Percentiles rank a stretch among this genome's conserved stretches.
Conservation (phyloP, 2,113 vertebrate species). For the Odocoileus hemionus region DNA sequence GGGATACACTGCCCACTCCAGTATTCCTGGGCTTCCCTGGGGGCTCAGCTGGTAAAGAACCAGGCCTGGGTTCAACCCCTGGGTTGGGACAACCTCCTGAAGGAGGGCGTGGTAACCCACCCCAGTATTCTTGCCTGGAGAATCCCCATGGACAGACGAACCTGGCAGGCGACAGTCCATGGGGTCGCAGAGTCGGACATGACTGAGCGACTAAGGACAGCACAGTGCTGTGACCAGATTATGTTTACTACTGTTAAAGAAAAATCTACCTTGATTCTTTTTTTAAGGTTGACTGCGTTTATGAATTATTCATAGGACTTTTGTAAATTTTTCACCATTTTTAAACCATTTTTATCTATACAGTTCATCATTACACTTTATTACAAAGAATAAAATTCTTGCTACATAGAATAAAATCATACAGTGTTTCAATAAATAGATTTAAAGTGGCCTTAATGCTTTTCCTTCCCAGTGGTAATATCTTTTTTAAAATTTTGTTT, state of each 20-base stretch:
- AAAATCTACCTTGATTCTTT: slow-evolving; percentile 6
- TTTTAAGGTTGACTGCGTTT: not conserved
- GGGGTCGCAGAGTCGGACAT: not conserved
- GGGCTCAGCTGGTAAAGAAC: not conserved
- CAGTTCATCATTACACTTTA: not conserved
- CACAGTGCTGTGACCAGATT: not conserved
- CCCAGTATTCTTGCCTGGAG: not conserved
- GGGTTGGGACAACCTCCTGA: not conserved
- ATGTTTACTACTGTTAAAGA: not conserved
- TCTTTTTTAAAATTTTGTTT: not conserved
- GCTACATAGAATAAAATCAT: not conserved
- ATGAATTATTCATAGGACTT: not conserved
- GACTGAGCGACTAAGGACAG: not conserved
- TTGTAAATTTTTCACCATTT: not conserved
- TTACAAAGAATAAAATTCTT: slow-evolving; percentile 28
- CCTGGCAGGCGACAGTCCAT: not conserved
- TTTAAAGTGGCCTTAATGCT: not conserved
- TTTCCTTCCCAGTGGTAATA: not conserved
- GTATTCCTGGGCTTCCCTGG: not conserved
- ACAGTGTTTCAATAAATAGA: not conserved
- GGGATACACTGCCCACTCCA: not conserved
- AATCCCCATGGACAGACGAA: not conserved
- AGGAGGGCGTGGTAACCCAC: not conserved
- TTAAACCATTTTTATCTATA: not conserved
- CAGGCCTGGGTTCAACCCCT: not conserved